These are phyloP conservation scores for Microcaecilia unicolor DNA, from an alignment of 2,797 vertebrate genomes.

Conservation along the genomic window DNA sequence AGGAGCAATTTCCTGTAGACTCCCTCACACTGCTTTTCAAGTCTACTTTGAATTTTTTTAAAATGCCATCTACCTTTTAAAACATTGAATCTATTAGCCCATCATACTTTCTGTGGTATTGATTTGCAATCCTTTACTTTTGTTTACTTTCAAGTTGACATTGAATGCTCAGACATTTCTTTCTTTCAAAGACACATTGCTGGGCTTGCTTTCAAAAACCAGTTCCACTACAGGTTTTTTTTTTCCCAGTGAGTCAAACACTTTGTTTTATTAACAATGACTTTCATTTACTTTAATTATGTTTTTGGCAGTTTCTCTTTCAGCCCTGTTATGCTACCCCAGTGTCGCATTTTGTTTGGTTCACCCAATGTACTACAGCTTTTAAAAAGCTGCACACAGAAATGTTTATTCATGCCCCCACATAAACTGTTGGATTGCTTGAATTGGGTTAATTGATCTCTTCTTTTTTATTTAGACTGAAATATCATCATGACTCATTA, in stretches of 20 bases:
- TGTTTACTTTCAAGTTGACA: slow-evolving; percentile 23
- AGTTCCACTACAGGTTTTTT: slow-evolving; percentile 11
- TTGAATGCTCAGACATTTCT: slow-evolving; percentile 2
- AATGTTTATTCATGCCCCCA: neutral
- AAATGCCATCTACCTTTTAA: slow-evolving; percentile 38
- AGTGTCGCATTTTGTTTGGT: slow-evolving; percentile 1
- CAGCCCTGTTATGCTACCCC: slow-evolving; percentile 1
- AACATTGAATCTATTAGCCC: slow-evolving; percentile 39
- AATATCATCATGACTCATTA: no score
- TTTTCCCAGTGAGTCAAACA: slow-evolving; percentile 12
- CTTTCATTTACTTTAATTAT: slow-evolving; percentile 27
- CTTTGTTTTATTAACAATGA: slow-evolving; percentile 15
- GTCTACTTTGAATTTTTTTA: slow-evolving; percentile 26
- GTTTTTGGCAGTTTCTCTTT: slow-evolving; percentile 22
- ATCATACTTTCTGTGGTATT: slow-evolving; percentile 31
- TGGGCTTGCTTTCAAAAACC: slow-evolving; percentile 20
- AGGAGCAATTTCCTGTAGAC: no score
- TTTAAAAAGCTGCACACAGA: neutral
- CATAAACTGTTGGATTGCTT: neutral
- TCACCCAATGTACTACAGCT: no score
- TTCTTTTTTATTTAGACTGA: no score
- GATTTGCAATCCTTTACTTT: slow-evolving; percentile 34
- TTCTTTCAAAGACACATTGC: slow-evolving; percentile 3
- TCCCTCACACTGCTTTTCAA: no score
- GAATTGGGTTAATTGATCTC: no score